Percentiles rank a stretch among this genome's conserved stretches.
These are phyloP conservation scores for Rhea americana DNA, from an alignment of 2,113 vertebrate genomes.

Conservation along the genomic window DNA sequence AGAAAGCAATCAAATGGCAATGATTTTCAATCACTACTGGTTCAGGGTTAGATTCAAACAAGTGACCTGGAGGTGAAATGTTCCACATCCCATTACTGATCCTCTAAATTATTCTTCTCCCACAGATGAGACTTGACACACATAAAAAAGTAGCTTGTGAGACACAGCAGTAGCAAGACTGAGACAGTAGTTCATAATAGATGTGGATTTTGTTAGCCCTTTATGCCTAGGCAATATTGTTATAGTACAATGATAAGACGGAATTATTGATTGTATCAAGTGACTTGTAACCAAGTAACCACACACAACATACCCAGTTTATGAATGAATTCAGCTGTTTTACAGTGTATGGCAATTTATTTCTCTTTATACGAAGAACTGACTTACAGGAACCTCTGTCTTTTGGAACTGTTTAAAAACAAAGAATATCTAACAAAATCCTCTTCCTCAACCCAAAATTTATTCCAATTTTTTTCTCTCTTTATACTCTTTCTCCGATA, in stretches of 20 bases:
- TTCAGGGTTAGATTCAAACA: constrained; percentile 66
- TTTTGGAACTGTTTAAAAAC: constrained; percentile 14
- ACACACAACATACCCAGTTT: not conserved
- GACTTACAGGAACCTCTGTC: not conserved
- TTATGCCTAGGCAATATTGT: constrained; percentile 27
- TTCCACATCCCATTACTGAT: constrained; percentile 66
- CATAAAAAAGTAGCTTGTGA: constrained; percentile 23
- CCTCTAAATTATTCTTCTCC: constrained; percentile 67
- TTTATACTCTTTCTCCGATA: not conserved
- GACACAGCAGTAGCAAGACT: constrained; percentile 1
- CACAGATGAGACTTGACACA: constrained; percentile 52
- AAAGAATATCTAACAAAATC: not conserved
- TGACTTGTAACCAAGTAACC: not conserved
- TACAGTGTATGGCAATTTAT: not conserved
- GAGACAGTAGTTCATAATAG: constrained; percentile 21
- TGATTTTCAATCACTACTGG: constrained; percentile 68
- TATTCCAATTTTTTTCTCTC: not conserved
- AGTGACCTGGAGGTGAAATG: constrained; percentile 69
- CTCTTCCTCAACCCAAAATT: constrained; percentile 4
- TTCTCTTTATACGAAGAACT: not conserved
- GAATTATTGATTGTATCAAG: constrained; percentile 49
- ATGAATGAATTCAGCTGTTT: constrained; percentile 42
- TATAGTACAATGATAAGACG: not conserved
- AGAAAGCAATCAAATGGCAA: constrained; percentile 69
- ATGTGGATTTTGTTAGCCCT: constrained; percentile 20